Evolutionary conservation across 2,888 invertebrate species (phyloP).

Genomic region (Pyrgus malvae): DNA sequence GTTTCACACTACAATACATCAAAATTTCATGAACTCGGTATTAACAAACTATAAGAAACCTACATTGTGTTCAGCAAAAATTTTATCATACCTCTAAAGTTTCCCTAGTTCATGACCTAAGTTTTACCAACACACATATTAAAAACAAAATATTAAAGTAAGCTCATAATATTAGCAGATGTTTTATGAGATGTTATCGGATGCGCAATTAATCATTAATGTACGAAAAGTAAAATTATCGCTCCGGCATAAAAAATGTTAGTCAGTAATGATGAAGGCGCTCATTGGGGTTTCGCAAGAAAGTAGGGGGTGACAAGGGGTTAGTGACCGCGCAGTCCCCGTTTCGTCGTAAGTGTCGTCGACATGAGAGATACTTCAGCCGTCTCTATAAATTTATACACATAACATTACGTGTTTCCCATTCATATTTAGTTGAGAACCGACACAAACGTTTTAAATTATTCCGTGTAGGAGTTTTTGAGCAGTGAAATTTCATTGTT

Average conservation of each 20-base stretch:
- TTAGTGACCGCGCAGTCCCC: conserved; percentile 49
- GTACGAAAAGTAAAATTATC: background rate
- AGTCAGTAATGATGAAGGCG: conserved; percentile 5
- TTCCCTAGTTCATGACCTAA: no score
- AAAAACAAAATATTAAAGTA: no score
- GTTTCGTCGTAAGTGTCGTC: conserved; percentile 43
- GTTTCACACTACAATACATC: conserved; percentile 21
- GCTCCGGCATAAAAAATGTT: conserved; percentile 5
- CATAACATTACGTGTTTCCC: conserved; percentile 32
- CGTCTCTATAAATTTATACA: conserved; percentile 34
- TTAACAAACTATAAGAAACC: no score
- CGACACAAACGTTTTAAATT: conserved; percentile 21
- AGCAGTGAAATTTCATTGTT: background rate
- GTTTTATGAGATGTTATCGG: no score
- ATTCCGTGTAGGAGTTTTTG: background rate
- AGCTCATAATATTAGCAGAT: no score
- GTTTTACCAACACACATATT: no score
- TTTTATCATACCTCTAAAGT: no score
- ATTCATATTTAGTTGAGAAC: conserved; percentile 30
- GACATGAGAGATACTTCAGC: conserved; percentile 33
- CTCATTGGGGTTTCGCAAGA: conserved; percentile 16
- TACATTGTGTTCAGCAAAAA: background rate
- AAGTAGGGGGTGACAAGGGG: conserved; percentile 44
- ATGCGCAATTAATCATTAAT: no score
- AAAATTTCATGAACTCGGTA: background rate